phyloP scores from a whole-genome alignment of 2,888 invertebrate genomes.

The Dryobotodes eremita region DNA sequence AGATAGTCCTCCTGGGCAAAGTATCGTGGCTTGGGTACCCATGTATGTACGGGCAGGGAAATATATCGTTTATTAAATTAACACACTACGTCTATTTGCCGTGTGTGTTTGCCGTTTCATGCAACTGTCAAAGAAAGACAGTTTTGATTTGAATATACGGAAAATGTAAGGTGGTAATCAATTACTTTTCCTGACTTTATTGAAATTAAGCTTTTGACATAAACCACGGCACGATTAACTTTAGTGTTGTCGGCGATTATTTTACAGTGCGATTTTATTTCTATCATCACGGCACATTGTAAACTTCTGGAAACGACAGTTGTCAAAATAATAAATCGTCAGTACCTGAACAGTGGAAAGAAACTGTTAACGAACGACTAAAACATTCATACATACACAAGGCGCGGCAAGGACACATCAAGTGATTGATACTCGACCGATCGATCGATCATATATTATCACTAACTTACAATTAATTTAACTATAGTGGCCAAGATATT shows the following conservation, averaged over 20 bases:
- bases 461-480: slow-evolving; percentile 4
- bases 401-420: slow-evolving; percentile 39
- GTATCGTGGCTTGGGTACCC: background rate
- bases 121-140: too few species aligned
- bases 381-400: slow-evolving; percentile 28
- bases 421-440: slow-evolving; percentile 34
- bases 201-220: background rate
- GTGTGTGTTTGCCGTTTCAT: background rate
- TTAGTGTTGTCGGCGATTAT: background rate
- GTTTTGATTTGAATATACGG: background rate
- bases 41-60: background rate
- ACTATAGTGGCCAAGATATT: background rate
- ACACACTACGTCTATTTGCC: background rate
- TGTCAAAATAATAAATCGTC: background rate
- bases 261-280: background rate
- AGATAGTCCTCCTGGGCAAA: background rate
- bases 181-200: background rate
- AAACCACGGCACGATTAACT: background rate
- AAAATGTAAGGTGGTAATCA: background rate
- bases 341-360: background rate
- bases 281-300: background rate
- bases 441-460: slow-evolving; percentile 24
- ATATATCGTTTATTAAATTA: background rate
- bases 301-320: background rate
- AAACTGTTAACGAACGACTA: slow-evolving; percentile 5